Conservation (phyloP, 2,113 vertebrate genomes). For the Hypanus sabinus region DNA sequence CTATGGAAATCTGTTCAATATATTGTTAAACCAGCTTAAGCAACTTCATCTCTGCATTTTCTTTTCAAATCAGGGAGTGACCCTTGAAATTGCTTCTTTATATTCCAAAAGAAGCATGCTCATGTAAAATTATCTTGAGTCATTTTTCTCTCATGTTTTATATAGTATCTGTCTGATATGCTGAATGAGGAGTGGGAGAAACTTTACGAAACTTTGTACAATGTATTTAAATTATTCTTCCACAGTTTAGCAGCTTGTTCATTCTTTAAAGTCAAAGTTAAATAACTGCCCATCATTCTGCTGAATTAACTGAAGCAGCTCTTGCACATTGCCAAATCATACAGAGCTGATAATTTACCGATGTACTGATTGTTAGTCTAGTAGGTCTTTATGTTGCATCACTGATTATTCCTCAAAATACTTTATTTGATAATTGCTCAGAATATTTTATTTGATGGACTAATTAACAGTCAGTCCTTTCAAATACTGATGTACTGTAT, state of each 20-base stretch:
- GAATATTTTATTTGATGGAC: background rate
- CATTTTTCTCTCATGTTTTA: background rate
- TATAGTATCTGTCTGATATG: background rate
- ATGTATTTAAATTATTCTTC: background rate
- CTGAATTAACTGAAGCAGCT: background rate
- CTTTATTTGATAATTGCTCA: background rate
- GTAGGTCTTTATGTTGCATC: slow-evolving; percentile 35
- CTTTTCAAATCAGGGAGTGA: background rate
- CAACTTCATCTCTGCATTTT: background rate
- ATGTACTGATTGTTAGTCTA: slow-evolving; percentile 36
- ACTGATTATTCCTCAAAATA: background rate
- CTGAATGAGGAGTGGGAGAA: no score
- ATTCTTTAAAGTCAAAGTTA: background rate
- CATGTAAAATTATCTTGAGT: background rate
- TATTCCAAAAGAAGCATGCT: background rate
- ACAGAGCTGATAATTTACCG: slow-evolving; percentile 29
- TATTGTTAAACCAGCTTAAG: background rate
- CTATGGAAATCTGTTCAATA: background rate
- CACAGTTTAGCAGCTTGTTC: background rate
- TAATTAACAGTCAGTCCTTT: background rate
- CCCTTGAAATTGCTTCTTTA: background rate
- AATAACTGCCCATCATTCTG: background rate
- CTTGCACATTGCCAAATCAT: background rate
- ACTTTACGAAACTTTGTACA: no score
- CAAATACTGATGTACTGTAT: background rate